phyloP scores from a whole-genome alignment of 2,888 invertebrate species.

The Gasteruption jaculator region DNA sequence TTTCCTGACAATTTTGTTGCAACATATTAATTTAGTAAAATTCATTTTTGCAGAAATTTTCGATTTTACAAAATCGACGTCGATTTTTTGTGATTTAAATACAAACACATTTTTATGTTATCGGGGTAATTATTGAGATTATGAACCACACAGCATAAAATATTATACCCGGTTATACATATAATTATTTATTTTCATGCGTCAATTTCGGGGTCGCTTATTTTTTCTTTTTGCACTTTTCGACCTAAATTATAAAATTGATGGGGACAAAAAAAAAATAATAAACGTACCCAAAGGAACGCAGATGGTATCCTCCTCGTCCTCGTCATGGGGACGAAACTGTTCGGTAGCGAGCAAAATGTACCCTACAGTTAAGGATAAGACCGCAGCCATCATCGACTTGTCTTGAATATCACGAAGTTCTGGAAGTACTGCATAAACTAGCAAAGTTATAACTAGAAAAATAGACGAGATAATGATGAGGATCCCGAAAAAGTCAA shows the following conservation, averaged over 20 bases:
- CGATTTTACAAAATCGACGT: no score
- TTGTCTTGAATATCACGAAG: constrained; percentile 64
- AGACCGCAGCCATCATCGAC: constrained; percentile 61
- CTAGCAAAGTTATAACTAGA: constrained; percentile 57
- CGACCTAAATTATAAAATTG: neutral
- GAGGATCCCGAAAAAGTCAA: constrained; percentile 28
- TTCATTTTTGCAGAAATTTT: no score
- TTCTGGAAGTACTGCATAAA: constrained; percentile 61
- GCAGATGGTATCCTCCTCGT: constrained; percentile 51
- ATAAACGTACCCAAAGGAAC: constrained; percentile 53
- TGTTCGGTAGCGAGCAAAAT: constrained; percentile 59
- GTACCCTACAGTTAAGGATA: constrained; percentile 60
- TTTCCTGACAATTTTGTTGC: no score
- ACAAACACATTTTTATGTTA: no score
- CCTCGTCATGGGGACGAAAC: constrained; percentile 47
- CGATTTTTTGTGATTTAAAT: no score
- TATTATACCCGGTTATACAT: no score
- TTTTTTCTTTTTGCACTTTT: neutral
- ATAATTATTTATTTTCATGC: no score
- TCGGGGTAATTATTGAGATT: no score
- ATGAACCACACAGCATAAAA: no score
- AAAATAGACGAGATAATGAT: constrained; percentile 58
- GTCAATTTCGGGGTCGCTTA: constrained; percentile 2
- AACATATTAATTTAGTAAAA: no score
- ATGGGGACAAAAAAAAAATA: constrained; percentile 5